Conservation (phyloP, 1,140 invertebrate genomes). For the Nebria ingens region DNA sequence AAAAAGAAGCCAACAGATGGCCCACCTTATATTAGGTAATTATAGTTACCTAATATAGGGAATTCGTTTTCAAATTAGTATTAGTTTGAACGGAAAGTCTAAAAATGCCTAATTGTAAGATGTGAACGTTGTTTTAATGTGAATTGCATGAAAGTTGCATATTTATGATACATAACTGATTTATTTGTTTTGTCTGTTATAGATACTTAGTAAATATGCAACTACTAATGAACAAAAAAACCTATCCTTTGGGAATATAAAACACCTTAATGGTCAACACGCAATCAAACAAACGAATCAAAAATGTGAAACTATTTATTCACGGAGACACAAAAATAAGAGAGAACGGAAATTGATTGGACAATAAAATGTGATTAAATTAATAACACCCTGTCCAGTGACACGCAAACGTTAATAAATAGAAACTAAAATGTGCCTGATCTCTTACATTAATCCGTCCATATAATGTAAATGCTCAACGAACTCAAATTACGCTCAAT, state of each 20-base stretch:
- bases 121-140: too few species aligned
- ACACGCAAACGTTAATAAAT: background rate
- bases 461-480: background rate
- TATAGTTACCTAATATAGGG: too few species aligned
- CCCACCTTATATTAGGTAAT: too few species aligned
- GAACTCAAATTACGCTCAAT: background rate
- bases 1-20: too few species aligned
- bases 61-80: too few species aligned
- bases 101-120: too few species aligned
- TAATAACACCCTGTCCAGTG: background rate
- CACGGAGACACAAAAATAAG: too few species aligned
- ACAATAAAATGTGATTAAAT: conserved; percentile 5
- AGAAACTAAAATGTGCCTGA: background rate
- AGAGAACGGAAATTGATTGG: background rate
- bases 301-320: conserved; percentile 7
- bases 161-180: too few species aligned
- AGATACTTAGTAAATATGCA: too few species aligned
- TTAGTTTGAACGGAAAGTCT: too few species aligned
- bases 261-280: background rate
- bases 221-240: background rate
- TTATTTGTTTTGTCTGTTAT: too few species aligned
- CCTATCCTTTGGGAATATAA: background rate
- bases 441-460: conserved; percentile 3
- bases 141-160: too few species aligned
- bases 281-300: background rate